Evolutionary conservation across 1,140 invertebrate species (phyloP).

Genomic region (Drosophila pandora): DNA sequence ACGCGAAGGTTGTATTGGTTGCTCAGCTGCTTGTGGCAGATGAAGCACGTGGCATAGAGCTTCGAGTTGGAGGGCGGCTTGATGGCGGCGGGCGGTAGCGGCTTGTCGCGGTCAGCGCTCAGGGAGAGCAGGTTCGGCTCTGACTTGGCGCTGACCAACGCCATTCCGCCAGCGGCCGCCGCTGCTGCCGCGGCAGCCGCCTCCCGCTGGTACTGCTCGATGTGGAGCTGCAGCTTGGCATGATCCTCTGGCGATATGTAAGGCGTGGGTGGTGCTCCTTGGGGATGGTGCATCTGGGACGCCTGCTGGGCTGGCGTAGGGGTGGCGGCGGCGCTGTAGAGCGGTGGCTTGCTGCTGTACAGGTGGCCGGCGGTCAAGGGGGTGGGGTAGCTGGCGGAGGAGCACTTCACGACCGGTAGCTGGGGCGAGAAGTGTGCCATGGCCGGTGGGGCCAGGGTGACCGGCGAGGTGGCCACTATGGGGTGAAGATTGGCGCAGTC

Average conservation of each 20-base stretch:
- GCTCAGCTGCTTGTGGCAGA: constrained; percentile 93
- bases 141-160: constrained; percentile 65
- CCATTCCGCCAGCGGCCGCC: constrained; percentile 42
- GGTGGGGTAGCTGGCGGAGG: constrained; percentile 54
- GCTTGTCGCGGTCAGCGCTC: constrained; percentile 52
- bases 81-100: constrained; percentile 35
- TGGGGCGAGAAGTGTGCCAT: constrained; percentile 67
- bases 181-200: constrained; percentile 57
- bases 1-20: constrained; percentile 95
- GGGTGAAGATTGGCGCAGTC: constrained; percentile 49
- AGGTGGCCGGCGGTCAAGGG: constrained; percentile 33
- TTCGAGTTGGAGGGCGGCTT: constrained; percentile 84
- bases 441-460: constrained; percentile 49
- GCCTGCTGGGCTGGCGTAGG: constrained; percentile 63
- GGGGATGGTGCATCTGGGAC: constrained; percentile 45
- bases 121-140: constrained; percentile 67
- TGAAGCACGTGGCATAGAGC: constrained; percentile 89
- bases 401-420: constrained; percentile 62
- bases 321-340: constrained; percentile 60
- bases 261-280: constrained; percentile 21
- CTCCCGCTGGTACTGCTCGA: constrained; percentile 77
- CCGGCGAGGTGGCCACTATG: constrained; percentile 61
- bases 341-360: constrained; percentile 53
- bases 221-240: constrained; percentile 75
- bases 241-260: constrained; percentile 78